Percentiles rank a stretch among this genome's conserved stretches.
phyloP scores from a whole-genome alignment of 2,797 vertebrate species.

The Neoniphon sammara region DNA sequence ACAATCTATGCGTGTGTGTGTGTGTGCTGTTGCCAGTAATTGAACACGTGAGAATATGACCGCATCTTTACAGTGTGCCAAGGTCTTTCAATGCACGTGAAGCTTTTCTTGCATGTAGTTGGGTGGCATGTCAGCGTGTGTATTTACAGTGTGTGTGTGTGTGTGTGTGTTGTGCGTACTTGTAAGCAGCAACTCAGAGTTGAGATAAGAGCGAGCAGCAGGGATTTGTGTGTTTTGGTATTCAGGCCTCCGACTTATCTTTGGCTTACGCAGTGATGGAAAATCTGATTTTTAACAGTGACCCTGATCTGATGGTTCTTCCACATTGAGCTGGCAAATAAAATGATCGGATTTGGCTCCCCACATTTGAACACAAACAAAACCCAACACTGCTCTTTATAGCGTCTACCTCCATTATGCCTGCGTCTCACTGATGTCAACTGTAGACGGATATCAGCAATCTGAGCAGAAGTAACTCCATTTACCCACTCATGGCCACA shows the following conservation, averaged over 20 bases:
- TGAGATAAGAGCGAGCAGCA: background rate
- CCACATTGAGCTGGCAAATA: conserved; percentile 9
- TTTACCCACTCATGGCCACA: background rate
- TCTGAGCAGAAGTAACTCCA: background rate
- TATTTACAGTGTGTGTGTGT: background rate
- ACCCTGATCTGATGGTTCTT: conserved; percentile 19
- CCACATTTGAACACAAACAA: conserved; percentile 4
- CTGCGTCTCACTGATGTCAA: background rate
- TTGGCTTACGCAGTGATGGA: background rate
- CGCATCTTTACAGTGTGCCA: background rate
- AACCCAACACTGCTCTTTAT: background rate
- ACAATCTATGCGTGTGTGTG: background rate
- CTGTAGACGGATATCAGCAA: background rate
- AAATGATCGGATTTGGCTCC: conserved; percentile 5
- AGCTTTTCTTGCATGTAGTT: background rate
- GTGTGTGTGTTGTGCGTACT: background rate
- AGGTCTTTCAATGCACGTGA: background rate
- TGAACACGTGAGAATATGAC: background rate
- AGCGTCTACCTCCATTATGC: background rate
- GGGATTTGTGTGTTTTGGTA: background rate
- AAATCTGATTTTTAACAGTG: background rate
- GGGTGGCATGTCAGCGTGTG: too few species aligned
- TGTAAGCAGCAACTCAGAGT: background rate
- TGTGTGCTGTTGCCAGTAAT: background rate
- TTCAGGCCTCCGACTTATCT: background rate